Evolutionary conservation across 2,888 invertebrate genomes (phyloP).

Genomic region (Cataglyphis albicans): DNA sequence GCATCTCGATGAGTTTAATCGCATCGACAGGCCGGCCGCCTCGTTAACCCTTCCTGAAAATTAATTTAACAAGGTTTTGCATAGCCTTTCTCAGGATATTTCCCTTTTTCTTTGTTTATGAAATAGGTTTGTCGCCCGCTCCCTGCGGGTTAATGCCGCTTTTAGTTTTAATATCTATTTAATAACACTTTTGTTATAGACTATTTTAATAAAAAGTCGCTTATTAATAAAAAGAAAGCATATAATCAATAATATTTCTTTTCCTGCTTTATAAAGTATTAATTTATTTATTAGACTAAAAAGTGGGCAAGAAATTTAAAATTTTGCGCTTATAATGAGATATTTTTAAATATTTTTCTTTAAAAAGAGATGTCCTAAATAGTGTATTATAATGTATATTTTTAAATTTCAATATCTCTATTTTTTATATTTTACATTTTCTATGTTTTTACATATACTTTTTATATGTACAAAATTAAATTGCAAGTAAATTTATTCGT

Average conservation of each 20-base stretch:
- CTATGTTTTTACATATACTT: background rate
- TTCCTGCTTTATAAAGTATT: background rate
- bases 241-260: background rate
- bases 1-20: conserved; percentile 55
- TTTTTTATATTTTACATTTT: background rate
- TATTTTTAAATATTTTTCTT: background rate
- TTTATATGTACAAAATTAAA: background rate
- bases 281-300: background rate
- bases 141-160: background rate
- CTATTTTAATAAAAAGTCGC: background rate
- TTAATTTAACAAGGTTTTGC: conserved; percentile 49
- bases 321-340: background rate
- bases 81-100: conserved; percentile 32
- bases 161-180: conserved; percentile 18
- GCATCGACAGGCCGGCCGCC: conserved; percentile 48
- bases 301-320: background rate
- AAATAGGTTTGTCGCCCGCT: conserved; percentile 10
- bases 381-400: background rate
- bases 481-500: background rate
- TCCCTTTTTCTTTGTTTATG: conserved; percentile 37
- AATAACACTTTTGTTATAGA: background rate
- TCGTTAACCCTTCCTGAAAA: conserved; percentile 55
- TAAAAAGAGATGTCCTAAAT: background rate
- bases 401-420: background rate
- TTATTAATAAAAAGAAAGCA: conserved; percentile 8